Base-by-base conservation (phyloP, 2,888 invertebrate genomes). In the Ischnus inquisitorius region DNA sequence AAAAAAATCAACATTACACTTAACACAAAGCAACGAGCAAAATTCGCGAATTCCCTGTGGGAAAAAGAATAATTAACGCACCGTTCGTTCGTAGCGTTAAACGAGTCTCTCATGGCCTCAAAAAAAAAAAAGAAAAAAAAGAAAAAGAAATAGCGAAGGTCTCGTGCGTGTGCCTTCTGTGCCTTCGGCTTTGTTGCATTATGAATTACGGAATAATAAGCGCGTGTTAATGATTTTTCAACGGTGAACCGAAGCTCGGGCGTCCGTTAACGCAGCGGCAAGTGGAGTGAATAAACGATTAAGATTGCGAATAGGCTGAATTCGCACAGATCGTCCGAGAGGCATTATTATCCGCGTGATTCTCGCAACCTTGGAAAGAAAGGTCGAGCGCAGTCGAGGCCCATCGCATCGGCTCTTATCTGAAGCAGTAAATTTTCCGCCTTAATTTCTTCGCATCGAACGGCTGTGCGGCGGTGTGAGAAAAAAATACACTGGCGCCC, bases 301-400 rank as follows among this genome's bases (percentile, higher is more conserved):
- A 48, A 68, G 3, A 51, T 4, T 34, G 43, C 39, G n/a, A 71
- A 71, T 34, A 43, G 60, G 19, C 69, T 10, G 54, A 34, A 54
- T 64, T 69, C 78, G 62, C 78, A 79, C 25, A 22, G 68, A 34
- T 43, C 41, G 25, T 39, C 19, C 28, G 14, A 46, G 39, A 6
- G 2, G 46, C 46, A 46, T 46, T 46, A 12, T 46, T 46, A 8
- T 8, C n/a, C 3, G n/a, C 3, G 46, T 6, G 34, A 4, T 46
- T 46, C 46, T 8, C 46, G 12, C n/a, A 46, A 46, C 46, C n/a
- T 12, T 34, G 34, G 0, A n/a, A 46, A 46, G n/a, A n/a, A 46
- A 34, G 8, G 8, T 8, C 5, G 6, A 34, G 34, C 34, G 1
- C 34, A 34, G 4, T 4, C 34, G 34, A 4, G 34, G 34, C 34